Evolutionary conservation across 2,888 invertebrate species (phyloP), one percentile per base, ranked within the genome.

Genomic region (Tigriopus californicus): DNA sequence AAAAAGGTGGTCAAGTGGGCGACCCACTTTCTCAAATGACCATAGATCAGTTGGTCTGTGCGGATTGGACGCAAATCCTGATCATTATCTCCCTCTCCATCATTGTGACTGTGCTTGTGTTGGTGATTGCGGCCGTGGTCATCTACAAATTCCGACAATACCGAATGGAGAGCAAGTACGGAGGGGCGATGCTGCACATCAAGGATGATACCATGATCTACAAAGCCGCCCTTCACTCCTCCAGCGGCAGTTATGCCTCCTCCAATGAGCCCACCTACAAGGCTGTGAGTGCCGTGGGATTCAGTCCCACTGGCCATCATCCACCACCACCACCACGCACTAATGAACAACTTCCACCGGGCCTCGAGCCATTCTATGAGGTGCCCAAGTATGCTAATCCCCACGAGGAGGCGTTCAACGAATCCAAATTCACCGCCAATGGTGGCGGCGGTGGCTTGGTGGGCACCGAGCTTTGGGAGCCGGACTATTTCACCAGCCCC

Each of bases 191-290:
- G 11, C 46, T 56, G n/a, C 44, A 56, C 44, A 56, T 56, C 42
- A 56, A 56, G 46, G 56, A 56, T 44, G 56, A 56, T 41, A 56
- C 56, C 18, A 56, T 56, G 56, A 46, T 56, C 24, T 56, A 56
- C 20, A 56, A 20, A 13, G 18, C 20, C 20, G 25, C 54, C 22
- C 41, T 18, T 41, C 33, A 24, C 41, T 18, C 41, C 20, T 18
- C 42, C n/a, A 15, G 42, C 13, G 41, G 42, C 42, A n/a, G 12
- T 5, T 22, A 22, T 18, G 15, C 18, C 24, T 25, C 15, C 20
- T 25, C 15, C 15, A 15, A 33, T 41, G 13, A 15, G 15, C n/a
- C 18, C 6, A 49, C 49, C 12, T 49, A 49, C 22, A 49, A 49
- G 22, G 49, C 49, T 22, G 22, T 49, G 13, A 13, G 15, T 13